Evolutionary conservation across 1,140 invertebrate species (phyloP).

Genomic region (Drusus annulatus): DNA sequence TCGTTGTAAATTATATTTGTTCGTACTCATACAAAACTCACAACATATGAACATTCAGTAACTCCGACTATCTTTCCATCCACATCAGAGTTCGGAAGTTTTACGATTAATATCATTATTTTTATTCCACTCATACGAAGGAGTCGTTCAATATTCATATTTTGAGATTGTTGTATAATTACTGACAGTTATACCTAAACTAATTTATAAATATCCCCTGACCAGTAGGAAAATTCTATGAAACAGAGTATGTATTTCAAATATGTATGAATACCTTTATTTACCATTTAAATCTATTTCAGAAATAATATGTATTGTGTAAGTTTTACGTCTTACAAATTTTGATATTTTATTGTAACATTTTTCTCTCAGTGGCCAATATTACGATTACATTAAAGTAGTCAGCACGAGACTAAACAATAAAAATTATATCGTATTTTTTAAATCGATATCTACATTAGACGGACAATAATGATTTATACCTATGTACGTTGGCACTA

Average conservation of each 20-base stretch:
- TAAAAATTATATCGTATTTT: background rate
- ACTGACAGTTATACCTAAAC: background rate
- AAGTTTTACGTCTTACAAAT: constrained; percentile 1
- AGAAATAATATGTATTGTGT: background rate
- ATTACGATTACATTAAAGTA: background rate
- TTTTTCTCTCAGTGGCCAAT: constrained; percentile 30
- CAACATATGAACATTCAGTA: too few species aligned
- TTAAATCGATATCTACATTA: background rate
- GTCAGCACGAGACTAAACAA: background rate
- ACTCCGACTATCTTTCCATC: too few species aligned
- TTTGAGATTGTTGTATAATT: too few species aligned
- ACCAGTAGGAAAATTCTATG: constrained; percentile 13
- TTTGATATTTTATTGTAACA: background rate
- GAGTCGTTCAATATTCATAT: too few species aligned
- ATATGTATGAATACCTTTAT: background rate
- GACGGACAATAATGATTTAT: constrained; percentile 22
- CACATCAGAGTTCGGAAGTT: too few species aligned
- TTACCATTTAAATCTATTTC: constrained; percentile 15
- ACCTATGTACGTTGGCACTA: background rate
- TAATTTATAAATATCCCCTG: constrained; percentile 12
- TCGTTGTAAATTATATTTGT: too few species aligned
- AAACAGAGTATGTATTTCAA: background rate
- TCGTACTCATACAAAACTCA: too few species aligned
- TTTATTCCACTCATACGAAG: too few species aligned
- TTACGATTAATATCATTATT: too few species aligned